A percentile compares a stretch with the other conserved stretches of the same genome.
Conservation (phyloP, 2,888 invertebrate genomes). For the Falcaria lacertinaria region DNA sequence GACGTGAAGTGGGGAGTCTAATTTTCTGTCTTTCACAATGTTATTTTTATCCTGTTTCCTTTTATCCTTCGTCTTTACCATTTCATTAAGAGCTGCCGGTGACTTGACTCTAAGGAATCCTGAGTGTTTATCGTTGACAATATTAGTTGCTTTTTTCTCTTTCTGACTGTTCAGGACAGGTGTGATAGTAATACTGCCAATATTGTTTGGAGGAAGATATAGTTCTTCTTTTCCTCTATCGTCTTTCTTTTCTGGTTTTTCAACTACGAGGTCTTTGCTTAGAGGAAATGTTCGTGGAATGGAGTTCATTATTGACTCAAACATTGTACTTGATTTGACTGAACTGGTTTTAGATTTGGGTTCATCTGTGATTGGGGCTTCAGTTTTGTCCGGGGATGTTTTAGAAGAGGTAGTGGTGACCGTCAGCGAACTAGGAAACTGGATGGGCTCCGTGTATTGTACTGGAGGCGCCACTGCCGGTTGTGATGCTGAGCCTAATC, state of each 20-base stretch:
- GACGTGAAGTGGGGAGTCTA: conserved; percentile 50
- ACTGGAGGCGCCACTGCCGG: conserved; percentile 10
- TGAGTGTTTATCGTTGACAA: conserved; percentile 34
- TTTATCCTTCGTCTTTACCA: conserved; percentile 50
- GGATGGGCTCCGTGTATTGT: conserved; percentile 52
- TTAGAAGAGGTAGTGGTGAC: conserved; percentile 57
- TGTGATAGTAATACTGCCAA: conserved; percentile 72
- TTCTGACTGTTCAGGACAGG: conserved; percentile 47
- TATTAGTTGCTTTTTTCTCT: conserved; percentile 39
- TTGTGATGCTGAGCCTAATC: conserved; percentile 41
- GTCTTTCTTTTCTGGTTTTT: conserved; percentile 49
- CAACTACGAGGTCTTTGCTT: conserved; percentile 51
- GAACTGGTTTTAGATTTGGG: conserved; percentile 25
- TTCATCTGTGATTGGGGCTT: conserved; percentile 23
- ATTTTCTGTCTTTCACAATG: conserved; percentile 38
- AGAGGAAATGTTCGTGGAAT: conserved; percentile 41
- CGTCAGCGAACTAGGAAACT: conserved; percentile 68
- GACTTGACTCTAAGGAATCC: conserved; percentile 65
- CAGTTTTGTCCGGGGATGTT: conserved; percentile 23
- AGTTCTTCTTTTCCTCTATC: conserved; percentile 48
- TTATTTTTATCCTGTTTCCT: conserved; percentile 42
- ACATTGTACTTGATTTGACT: background rate
- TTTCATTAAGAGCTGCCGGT: conserved; percentile 67
- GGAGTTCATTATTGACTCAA: conserved; percentile 17
- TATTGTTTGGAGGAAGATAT: conserved; percentile 61